Evolutionary conservation across 2,888 invertebrate species (phyloP).

Genomic region (Eupsilia transversa): DNA sequence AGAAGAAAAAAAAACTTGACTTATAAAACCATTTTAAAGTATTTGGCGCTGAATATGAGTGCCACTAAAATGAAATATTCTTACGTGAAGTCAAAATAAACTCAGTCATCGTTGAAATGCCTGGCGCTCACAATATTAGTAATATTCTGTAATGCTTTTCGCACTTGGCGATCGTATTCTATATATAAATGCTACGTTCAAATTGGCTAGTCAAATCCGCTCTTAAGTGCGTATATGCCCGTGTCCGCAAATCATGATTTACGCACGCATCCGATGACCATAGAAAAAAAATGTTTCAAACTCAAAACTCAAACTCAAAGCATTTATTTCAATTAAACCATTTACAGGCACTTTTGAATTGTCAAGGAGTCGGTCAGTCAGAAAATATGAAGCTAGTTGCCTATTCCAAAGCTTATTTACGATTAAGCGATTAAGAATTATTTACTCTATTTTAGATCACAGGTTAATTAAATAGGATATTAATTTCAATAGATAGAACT

Average conservation of each 20-base stretch:
- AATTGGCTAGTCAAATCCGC: neutral
- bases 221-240: neutral
- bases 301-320: too few relatives aligned
- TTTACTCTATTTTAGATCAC: constrained; percentile 25
- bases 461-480: constrained; percentile 40
- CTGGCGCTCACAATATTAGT: neutral
- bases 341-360: too few relatives aligned
- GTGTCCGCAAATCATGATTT: neutral
- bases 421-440: too few relatives aligned
- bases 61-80: neutral
- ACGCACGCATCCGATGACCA: neutral
- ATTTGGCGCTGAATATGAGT: neutral
- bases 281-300: too few relatives aligned
- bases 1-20: too few relatives aligned
- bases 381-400: too few relatives aligned
- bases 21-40: neutral
- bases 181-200: neutral
- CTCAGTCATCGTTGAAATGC: neutral
- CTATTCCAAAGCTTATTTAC: too few relatives aligned
- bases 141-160: neutral
- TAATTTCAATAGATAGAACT: constrained; percentile 61
- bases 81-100: too few relatives aligned
- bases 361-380: too few relatives aligned
- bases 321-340: too few relatives aligned
- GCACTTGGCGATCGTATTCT: neutral